Conservation (phyloP, 2,888 invertebrate species). For the Drosophila mayaguana region DNA sequence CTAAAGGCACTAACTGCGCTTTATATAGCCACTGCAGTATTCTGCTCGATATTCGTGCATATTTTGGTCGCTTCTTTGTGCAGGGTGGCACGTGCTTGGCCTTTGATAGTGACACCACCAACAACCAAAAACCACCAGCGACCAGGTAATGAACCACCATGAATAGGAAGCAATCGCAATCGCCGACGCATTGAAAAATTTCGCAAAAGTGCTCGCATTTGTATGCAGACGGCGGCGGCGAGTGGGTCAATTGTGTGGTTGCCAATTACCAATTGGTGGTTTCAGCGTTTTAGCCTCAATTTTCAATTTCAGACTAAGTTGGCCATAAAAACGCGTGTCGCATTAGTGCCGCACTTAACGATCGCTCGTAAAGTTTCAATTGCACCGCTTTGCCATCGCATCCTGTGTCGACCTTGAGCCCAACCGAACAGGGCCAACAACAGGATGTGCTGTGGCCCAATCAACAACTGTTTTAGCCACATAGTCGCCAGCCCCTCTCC, state of each 20-base stretch:
- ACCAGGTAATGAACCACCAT: background rate
- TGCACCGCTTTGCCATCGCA: slow-evolving; percentile 31
- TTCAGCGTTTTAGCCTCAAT: slow-evolving; percentile 36
- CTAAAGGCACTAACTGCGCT: slow-evolving; percentile 27
- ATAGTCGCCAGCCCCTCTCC: background rate
- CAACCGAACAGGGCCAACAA: slow-evolving; percentile 1
- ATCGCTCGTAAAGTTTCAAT: slow-evolving; percentile 43
- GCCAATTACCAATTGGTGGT: slow-evolving; percentile 38
- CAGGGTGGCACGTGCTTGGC: slow-evolving; percentile 47
- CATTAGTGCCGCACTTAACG: slow-evolving; percentile 66
- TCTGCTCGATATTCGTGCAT: slow-evolving; percentile 44
- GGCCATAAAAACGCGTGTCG: slow-evolving; percentile 56
- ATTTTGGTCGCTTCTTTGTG: slow-evolving; percentile 53
- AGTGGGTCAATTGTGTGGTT: slow-evolving; percentile 41
- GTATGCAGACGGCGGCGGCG: slow-evolving; percentile 49
- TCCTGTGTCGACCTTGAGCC: slow-evolving; percentile 58
- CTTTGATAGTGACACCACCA: slow-evolving; percentile 31
- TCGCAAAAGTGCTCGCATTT: slow-evolving; percentile 56
- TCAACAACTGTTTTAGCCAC: slow-evolving; percentile 25
- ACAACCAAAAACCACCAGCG: background rate
- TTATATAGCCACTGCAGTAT: slow-evolving; percentile 72
- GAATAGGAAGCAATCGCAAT: slow-evolving; percentile 48
- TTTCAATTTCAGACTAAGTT: slow-evolving; percentile 49
- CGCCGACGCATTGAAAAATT: slow-evolving; percentile 22
- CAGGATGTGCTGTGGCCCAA: slow-evolving; percentile 53